Conservation (phyloP, 23 tunicate genomes). For the Ascidia mentula region DNA sequence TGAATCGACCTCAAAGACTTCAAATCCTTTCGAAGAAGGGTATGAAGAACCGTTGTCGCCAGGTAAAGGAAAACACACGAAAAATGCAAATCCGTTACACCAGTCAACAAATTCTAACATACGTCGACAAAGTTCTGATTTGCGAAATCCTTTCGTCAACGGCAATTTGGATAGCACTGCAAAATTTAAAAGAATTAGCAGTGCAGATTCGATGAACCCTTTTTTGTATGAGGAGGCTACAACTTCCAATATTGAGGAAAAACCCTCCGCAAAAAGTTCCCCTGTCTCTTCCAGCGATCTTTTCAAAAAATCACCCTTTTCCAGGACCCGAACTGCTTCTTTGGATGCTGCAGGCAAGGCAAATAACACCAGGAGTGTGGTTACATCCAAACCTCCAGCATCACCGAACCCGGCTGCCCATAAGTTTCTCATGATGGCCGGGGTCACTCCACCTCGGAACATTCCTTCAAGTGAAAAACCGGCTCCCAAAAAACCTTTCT, state of each 20-base stretch:
- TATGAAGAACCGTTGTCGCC: not conserved
- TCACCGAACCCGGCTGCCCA: constrained; percentile 1
- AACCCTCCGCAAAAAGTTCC: not conserved
- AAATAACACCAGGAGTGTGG: too few relatives aligned
- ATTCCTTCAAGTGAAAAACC: not conserved
- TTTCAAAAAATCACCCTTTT: not conserved
- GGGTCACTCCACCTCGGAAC: not conserved
- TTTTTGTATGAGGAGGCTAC: not conserved
- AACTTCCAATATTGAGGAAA: not conserved
- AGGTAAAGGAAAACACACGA: not conserved
- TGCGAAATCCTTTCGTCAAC: not conserved
- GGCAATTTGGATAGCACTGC: not conserved
- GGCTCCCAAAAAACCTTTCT: not conserved
- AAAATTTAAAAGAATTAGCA: not conserved
- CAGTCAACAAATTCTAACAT: not conserved
- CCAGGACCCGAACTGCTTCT: not conserved
- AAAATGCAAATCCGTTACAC: not conserved
- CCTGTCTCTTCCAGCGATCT: not conserved
- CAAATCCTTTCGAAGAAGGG: not conserved
- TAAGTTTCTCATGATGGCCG: not conserved
- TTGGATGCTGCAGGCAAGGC: not conserved
- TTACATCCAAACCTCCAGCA: not conserved
- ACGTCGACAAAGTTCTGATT: not conserved
- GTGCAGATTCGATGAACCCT: not conserved
- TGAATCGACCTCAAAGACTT: not conserved